Evolutionary conservation across 2,888 invertebrate genomes (phyloP), one percentile per base, ranked within the genome.

Genomic region (Ennomos quercinarius): DNA sequence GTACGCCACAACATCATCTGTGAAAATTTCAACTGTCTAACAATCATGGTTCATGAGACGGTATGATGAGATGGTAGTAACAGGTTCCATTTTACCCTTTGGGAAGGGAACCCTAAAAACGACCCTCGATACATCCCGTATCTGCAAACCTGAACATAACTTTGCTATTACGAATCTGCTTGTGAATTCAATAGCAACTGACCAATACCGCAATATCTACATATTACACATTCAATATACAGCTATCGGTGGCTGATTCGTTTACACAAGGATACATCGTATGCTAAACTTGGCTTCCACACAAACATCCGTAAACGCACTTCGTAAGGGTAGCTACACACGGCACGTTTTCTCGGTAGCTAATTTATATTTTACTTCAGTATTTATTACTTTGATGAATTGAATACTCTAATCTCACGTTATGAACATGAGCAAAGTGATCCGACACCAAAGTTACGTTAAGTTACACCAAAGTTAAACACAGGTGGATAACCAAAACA

Each of bases 251-350:
- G 67, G 64, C 67, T 63, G 68, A 76, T 70, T 76, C 69, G 73
- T 76, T 78, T 76, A 71, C 76, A 71, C 69, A 79, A 70, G 39
- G 46, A 63, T 70, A 74, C 74, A 70, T 71, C 64, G 51, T 74
- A 76, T 74, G 74, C 68, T 74, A 72, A 74, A 68, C 73, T 70
- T 63, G 48, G 70, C 67, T 71, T 67, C 63, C 61, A 56, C 50
- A 54, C 66, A 62, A 54, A 64, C 64, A 55, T 50, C 61, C 57
- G 58, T 57, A 47, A 46, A 60, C 51, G 48, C 50, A 47, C 44
- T 36, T 42, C 37, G 47, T 65, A 63, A 66, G 53, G 61, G 50
- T 40, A 50, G 53, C 40, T 52, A 34, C 36, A 52, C 60, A 64
- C 27, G 56, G 56, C 41, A 63, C 52, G 52, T 51, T 59, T 57